Evolutionary conservation across 2,888 invertebrate species (phyloP), one percentile per base, ranked within the genome.

Genomic region (Drosophila ezoana): DNA sequence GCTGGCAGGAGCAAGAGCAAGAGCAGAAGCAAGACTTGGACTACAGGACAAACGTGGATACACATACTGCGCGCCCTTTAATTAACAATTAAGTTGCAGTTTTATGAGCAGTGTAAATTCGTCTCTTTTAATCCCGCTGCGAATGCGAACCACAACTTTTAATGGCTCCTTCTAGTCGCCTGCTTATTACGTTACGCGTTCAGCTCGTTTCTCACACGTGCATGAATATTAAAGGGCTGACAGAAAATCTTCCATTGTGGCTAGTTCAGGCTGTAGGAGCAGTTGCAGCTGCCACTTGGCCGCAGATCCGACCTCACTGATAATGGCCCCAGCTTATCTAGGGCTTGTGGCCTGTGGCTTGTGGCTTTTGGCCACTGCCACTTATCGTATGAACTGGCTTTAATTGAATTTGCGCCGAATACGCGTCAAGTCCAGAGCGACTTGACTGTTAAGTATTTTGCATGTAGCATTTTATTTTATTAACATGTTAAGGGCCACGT

Each of bases 61-160:
- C 9, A 45, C 9, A 18, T 5, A 58, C 32, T 16, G 49, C 51
- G 45, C 74, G 78, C 65, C 79, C 84, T 87, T 90, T 81, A 89
- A 90, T 90, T 88, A 89, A 87, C 87, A 87, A 89, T 89, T 88
- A 87, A 84, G 62, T 89, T 72, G 79, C 69, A 77, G 58, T 78
- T 87, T 89, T 90, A 82, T 80, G 63, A 62, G 37, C 62, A 51
- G n/a, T 79, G 73, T 81, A 63, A 75, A 70, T 62, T 77, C 63
- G 67, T 40, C 67, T 28, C 58, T 79, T 78, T 79, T 84, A 84
- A 83, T 87, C 75, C 75, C 48, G 68, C 33, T 60, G 48, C 47
- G 44, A 43, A 40, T 32, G 37, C n/a, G 23, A 44, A 35, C 43
- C 33, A 10, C 33, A 44, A 53, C 57, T 40, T 32, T 41, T 57